Conservation (phyloP, 2,113 vertebrate genomes). For the Bostrychus sinensis region DNA sequence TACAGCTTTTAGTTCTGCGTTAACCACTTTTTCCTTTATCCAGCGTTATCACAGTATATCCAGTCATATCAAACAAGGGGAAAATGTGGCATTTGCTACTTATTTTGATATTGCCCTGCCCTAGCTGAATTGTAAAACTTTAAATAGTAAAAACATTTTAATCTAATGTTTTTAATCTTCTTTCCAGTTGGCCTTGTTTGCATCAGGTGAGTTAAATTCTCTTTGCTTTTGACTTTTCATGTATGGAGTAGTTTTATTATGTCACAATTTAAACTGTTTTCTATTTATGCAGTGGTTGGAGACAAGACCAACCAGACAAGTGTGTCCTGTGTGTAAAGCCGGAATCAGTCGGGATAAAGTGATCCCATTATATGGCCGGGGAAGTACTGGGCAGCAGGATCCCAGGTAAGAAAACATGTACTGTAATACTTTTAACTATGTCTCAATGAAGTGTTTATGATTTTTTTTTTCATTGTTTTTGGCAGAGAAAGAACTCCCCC, state of each 20-base stretch:
- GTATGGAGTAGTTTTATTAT: not conserved
- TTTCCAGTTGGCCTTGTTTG: conserved; percentile 93
- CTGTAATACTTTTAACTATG: not conserved
- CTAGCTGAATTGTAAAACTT: no score
- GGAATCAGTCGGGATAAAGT: conserved; percentile 98
- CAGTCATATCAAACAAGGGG: no score
- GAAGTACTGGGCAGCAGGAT: conserved; percentile 96
- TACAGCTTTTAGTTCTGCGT: no score
- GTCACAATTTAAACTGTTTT: not conserved
- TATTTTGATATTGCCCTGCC: no score
- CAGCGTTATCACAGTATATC: no score
- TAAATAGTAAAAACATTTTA: not conserved
- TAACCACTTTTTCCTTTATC: no score
- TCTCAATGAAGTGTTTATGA: not conserved
- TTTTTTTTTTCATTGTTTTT: conserved; percentile 29
- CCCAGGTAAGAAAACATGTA: conserved; percentile 84
- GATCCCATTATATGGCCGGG: conserved; percentile 95
- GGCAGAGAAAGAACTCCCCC: conserved; percentile 96
- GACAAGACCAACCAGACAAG: conserved; percentile 95
- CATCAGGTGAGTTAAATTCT: conserved; percentile 87
- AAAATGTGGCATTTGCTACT: no score
- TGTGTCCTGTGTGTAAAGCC: conserved; percentile 98
- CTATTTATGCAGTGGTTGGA: conserved; percentile 89
- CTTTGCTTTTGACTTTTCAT: no score
- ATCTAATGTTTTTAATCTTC: not conserved